A percentile compares a stretch with the other conserved stretches of the same genome.
Evolutionary conservation across 1,140 invertebrate genomes (phyloP).

Genomic region (Magallana gigas): DNA sequence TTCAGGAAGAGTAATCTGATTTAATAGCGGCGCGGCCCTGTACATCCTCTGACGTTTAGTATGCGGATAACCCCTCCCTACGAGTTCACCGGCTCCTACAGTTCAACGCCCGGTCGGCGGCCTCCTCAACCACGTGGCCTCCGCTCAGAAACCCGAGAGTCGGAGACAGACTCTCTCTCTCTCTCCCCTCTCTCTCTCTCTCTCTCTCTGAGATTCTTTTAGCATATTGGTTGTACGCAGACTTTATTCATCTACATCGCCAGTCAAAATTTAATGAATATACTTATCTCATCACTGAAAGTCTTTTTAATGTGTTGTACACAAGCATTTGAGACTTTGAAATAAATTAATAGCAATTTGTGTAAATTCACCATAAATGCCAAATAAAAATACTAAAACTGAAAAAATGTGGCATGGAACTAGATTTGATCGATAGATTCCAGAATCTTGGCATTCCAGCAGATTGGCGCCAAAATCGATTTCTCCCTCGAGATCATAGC

Average conservation of each 20-base stretch:
- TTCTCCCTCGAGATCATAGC: background rate
- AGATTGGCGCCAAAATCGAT: constrained; percentile 32
- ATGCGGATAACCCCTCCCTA: constrained; percentile 9
- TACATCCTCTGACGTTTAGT: background rate
- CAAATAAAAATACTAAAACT: too few species aligned
- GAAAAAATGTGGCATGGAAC: background rate
- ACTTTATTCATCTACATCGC: too few species aligned
- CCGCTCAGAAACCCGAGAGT: background rate
- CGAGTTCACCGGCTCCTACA: background rate
- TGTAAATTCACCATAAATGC: too few species aligned
- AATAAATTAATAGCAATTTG: too few species aligned
- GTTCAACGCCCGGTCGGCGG: constrained; percentile 20
- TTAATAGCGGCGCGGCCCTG: background rate
- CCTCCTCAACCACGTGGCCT: background rate
- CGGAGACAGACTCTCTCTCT: background rate
- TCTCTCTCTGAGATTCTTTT: too few species aligned
- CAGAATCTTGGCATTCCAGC: constrained; percentile 17
- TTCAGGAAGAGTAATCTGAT: background rate
- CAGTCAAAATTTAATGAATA: too few species aligned
- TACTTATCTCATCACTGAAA: too few species aligned
- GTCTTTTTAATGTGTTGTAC: too few species aligned
- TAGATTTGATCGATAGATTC: background rate
- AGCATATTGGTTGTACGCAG: too few species aligned
- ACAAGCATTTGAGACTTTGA: too few species aligned
- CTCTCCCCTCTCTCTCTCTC: background rate